Evolutionary conservation across 2,797 vertebrate genomes (phyloP).

Genomic region (Melanitta fusca): DNA sequence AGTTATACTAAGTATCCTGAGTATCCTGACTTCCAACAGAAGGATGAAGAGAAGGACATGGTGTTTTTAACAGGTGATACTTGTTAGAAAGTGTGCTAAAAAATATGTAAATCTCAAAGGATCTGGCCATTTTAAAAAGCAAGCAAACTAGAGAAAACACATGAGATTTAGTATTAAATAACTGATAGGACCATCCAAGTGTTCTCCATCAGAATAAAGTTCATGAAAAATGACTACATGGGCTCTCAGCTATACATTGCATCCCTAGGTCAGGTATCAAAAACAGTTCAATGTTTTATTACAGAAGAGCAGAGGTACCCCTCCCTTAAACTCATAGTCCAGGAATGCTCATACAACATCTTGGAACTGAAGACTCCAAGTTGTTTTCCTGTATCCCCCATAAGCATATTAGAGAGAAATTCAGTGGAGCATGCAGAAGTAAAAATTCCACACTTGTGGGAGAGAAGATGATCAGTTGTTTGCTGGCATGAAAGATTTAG

Average conservation of each 20-base stretch:
- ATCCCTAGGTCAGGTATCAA: not conserved
- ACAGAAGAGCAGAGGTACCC: not conserved
- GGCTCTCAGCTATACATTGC: not conserved
- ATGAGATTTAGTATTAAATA: not conserved
- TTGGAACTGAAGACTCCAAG: not conserved
- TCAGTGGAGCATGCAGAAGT: not conserved
- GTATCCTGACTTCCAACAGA: not conserved
- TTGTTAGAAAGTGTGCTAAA: not conserved
- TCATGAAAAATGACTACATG: not conserved
- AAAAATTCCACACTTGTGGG: not conserved
- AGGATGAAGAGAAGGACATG: not conserved
- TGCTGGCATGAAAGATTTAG: not conserved
- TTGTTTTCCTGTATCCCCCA: not conserved
- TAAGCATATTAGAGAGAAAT: not conserved
- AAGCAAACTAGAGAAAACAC: not conserved
- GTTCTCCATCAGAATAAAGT: not conserved
- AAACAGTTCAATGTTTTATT: not conserved
- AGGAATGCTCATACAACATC: not conserved
- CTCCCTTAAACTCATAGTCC: not conserved
- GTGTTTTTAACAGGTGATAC: not conserved
- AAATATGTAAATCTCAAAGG: accelerated
- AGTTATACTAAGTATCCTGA: not conserved
- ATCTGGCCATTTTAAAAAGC: not conserved
- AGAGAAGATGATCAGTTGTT: not conserved
- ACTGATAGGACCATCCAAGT: not conserved